A percentile compares a stretch with the other conserved stretches of the same genome.
Evolutionary conservation across 2,113 vertebrate genomes (phyloP).

Genomic region (Bos javanicus): DNA sequence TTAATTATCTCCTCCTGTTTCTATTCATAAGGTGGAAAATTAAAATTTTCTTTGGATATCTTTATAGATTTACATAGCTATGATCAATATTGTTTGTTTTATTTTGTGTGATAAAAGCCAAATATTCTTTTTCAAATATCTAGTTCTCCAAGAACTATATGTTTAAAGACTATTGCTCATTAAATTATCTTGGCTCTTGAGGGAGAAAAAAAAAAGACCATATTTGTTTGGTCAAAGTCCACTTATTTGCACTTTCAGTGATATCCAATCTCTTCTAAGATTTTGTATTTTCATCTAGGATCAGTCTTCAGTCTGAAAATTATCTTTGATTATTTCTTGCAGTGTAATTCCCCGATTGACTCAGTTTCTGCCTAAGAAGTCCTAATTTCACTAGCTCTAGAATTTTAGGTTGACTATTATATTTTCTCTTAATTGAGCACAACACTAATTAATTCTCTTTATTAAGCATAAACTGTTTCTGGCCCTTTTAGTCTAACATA

Average conservation of each 20-base stretch:
- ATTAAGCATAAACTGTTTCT: neutral
- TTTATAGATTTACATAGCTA: neutral
- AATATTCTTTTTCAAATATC: neutral
- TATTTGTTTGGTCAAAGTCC: neutral
- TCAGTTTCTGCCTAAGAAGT: neutral
- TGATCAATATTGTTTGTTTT: neutral
- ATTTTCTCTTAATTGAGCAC: neutral
- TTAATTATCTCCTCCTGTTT: neutral
- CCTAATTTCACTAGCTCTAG: neutral
- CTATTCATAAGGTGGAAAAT: neutral
- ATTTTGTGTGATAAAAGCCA: neutral
- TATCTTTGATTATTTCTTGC: neutral
- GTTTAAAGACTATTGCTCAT: neutral
- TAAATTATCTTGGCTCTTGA: neutral
- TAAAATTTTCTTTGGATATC: neutral
- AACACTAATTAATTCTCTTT: neutral
- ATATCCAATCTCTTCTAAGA: neutral
- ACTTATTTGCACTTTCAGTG: neutral
- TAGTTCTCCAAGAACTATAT: neutral
- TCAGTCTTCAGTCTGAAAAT: neutral
- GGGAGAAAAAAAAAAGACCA: too few relatives aligned
- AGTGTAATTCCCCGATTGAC: too few relatives aligned
- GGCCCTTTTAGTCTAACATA: neutral
- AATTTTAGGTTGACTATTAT: neutral
- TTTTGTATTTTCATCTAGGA: neutral